Conservation (phyloP, 2,797 vertebrate species). For the Thripadectes ignobilis region DNA sequence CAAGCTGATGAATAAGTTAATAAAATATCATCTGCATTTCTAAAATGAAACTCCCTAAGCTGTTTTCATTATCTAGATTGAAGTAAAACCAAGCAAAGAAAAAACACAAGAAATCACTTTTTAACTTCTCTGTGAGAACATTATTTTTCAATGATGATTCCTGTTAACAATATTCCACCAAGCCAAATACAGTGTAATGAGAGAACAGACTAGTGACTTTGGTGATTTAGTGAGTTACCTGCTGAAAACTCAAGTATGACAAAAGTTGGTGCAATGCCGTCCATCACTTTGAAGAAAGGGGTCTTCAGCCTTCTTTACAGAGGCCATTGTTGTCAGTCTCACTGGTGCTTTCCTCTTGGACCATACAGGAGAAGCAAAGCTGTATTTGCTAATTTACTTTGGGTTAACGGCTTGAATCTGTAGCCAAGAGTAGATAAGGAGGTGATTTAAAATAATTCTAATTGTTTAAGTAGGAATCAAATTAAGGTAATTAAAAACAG, state of each 20-base stretch:
- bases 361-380: not conserved
- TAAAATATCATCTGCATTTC: not conserved
- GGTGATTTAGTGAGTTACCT: not conserved
- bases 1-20: not conserved
- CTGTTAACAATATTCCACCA: not conserved
- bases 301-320: not conserved
- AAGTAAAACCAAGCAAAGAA: not conserved
- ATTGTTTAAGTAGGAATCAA: conserved; percentile 45
- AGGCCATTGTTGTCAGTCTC: not conserved
- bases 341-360: conserved; percentile 2
- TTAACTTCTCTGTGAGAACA: not conserved
- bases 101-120: not conserved
- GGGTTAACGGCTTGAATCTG: conserved; percentile 23
- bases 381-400: conserved; percentile 18
- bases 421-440: conserved; percentile 2
- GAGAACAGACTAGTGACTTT: not conserved
- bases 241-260: not conserved
- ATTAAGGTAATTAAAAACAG: not conserved
- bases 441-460: not conserved
- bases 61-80: not conserved
- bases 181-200: not conserved
- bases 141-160: not conserved
- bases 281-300: not conserved
- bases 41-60: not conserved
- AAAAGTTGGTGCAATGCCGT: not conserved